A percentile compares a stretch with the other conserved stretches of the same genome.
Conservation (phyloP, 2,888 invertebrate genomes). For the Metallyticus violacea region DNA sequence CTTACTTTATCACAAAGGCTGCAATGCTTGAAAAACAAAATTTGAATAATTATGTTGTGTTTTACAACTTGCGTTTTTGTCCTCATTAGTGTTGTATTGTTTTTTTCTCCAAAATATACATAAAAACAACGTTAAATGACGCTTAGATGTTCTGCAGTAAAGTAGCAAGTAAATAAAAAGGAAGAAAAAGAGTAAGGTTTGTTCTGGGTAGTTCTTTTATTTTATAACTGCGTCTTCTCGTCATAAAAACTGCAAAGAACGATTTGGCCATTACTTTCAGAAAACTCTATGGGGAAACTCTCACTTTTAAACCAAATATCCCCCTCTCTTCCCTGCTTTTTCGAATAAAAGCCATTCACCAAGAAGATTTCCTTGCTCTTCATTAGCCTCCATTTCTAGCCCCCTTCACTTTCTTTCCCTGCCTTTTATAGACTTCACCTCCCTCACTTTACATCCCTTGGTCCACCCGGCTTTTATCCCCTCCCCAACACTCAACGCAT, state of each 20-base stretch:
- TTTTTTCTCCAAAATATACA: background rate
- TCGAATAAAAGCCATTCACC: background rate
- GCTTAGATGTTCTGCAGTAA: background rate
- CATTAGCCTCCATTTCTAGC: background rate
- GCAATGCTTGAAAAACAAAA: too few species aligned
- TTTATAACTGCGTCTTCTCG: background rate
- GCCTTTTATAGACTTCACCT: background rate
- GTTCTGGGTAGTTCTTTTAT: background rate
- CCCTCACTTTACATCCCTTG: too few species aligned
- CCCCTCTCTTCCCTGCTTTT: background rate
- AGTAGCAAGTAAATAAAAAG: background rate
- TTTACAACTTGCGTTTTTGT: background rate
- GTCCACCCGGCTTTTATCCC: background rate
- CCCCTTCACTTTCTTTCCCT: background rate
- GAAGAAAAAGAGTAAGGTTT: background rate
- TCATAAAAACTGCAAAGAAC: background rate
- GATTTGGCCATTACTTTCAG: constrained; percentile 1
- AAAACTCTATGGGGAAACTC: background rate
- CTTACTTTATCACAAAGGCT: too few species aligned
- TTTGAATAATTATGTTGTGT: too few species aligned
- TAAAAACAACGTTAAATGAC: background rate
- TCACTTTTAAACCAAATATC: background rate
- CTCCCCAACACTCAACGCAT: background rate
- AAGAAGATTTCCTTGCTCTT: background rate
- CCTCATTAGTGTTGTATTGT: background rate